Evolutionary conservation across 2,888 invertebrate genomes (phyloP).

Genomic region (Netelia fuscicornis): DNA sequence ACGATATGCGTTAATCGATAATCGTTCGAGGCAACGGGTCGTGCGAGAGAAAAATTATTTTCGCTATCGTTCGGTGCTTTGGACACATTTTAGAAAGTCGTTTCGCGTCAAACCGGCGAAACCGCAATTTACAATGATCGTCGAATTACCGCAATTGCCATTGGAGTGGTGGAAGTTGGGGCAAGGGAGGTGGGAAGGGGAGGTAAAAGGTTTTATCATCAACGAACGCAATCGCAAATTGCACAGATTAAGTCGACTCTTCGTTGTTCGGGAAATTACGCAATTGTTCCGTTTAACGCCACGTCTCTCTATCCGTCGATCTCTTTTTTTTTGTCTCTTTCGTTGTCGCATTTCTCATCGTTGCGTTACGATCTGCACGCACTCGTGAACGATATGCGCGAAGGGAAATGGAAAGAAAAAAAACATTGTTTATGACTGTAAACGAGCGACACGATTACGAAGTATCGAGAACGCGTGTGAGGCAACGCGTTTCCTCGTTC

Average conservation of each 20-base stretch:
- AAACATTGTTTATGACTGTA: neutral
- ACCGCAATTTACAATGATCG: constrained; percentile 69
- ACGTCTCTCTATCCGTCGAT: constrained; percentile 5
- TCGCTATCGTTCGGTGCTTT: constrained; percentile 45
- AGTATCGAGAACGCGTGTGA: constrained; percentile 1
- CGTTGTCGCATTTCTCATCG: constrained; percentile 46
- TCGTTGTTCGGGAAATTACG: constrained; percentile 69
- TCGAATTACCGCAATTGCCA: constrained; percentile 24
- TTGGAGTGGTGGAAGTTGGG: no score
- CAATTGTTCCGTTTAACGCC: constrained; percentile 69
- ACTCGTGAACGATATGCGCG: constrained; percentile 11
- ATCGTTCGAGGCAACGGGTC: no score
- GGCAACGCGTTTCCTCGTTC: constrained; percentile 39
- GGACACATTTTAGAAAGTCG: constrained; percentile 68
- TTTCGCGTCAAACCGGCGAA: constrained; percentile 64
- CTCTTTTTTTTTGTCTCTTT: neutral
- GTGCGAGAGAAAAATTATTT: constrained; percentile 19
- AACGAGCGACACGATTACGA: neutral
- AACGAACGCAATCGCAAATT: constrained; percentile 73
- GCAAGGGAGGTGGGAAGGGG: neutral
- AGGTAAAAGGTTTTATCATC: constrained; percentile 64
- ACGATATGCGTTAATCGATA: no score
- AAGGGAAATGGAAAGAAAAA: constrained; percentile 2
- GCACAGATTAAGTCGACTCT: constrained; percentile 58
- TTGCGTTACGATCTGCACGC: constrained; percentile 56